Percentiles rank a stretch among this genome's conserved stretches.
Conservation (phyloP, 2,797 vertebrate genomes). For the Tamandua tetradactyla region DNA sequence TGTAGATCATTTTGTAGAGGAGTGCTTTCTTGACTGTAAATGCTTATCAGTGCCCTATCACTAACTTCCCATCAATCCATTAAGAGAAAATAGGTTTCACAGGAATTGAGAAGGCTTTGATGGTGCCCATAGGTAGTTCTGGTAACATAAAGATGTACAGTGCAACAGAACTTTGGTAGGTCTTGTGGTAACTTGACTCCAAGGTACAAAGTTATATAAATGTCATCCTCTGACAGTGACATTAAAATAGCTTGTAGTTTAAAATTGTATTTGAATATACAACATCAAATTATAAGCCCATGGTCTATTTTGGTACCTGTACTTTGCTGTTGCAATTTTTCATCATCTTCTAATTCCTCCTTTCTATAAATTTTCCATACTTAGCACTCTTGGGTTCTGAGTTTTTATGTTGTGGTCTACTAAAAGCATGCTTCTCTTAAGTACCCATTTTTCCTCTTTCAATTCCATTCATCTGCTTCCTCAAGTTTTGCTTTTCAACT, state of each 20-base stretch:
- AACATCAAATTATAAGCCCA: neutral
- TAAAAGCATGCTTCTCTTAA: constrained; percentile 42
- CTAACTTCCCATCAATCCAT: constrained; percentile 80
- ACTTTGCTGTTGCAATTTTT: neutral
- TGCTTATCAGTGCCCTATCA: constrained; percentile 75
- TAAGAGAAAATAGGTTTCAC: constrained; percentile 78
- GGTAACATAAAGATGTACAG: constrained; percentile 62
- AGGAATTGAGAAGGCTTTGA: constrained; percentile 64
- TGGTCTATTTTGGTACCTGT: neutral
- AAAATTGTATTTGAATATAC: constrained; percentile 29
- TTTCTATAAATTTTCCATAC: neutral
- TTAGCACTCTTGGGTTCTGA: constrained; percentile 16
- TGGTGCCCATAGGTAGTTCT: constrained; percentile 61
- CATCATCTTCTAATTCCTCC: neutral
- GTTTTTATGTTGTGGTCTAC: constrained; percentile 39
- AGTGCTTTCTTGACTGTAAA: constrained; percentile 80
- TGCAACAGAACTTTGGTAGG: neutral
- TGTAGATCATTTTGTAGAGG: constrained; percentile 83
- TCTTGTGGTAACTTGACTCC: constrained; percentile 46
- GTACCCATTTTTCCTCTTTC: constrained; percentile 22
- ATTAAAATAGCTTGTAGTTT: constrained; percentile 34
- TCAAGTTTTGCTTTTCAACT: constrained; percentile 45
- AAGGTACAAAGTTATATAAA: constrained; percentile 16
- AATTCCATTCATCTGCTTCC: constrained; percentile 45
- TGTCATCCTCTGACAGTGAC: neutral